A percentile compares a stretch with the other conserved stretches of the same genome.
Evolutionary conservation across 2,888 invertebrate species (phyloP).

Genomic region (Spisula solida): DNA sequence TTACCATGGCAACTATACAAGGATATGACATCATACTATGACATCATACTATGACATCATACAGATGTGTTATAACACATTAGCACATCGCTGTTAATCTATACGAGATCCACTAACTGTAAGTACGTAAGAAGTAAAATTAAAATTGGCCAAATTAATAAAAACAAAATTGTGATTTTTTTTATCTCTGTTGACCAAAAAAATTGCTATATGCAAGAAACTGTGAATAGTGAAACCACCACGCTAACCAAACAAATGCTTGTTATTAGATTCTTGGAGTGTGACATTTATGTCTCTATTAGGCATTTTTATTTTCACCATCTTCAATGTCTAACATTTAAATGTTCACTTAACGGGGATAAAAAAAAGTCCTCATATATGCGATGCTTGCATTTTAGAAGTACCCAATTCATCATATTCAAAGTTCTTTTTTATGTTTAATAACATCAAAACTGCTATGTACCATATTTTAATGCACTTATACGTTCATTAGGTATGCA

Average conservation of each 20-base stretch:
- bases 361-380: neutral
- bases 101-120: too few species aligned
- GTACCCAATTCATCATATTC: slow-evolving; percentile 7
- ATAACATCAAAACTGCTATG: slow-evolving; percentile 10
- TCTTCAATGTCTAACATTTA: neutral
- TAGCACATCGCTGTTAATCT: too few species aligned
- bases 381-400: slow-evolving; percentile 20
- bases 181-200: neutral
- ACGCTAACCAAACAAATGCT: neutral
- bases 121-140: too few species aligned
- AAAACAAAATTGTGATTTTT: too few species aligned
- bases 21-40: too few species aligned
- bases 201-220: neutral
- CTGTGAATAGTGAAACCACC: neutral
- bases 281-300: neutral
- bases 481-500: slow-evolving; percentile 8
- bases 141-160: neutral
- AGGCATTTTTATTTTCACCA: slow-evolving; percentile 10
- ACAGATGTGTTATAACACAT: too few species aligned
- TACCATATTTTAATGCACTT: slow-evolving; percentile 23
- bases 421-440: slow-evolving; percentile 18
- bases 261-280: neutral
- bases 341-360: neutral
- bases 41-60: too few species aligned
- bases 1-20: too few species aligned